phyloP scores from a whole-genome alignment of 2,888 invertebrate genomes.

The Aethes cnicana region DNA sequence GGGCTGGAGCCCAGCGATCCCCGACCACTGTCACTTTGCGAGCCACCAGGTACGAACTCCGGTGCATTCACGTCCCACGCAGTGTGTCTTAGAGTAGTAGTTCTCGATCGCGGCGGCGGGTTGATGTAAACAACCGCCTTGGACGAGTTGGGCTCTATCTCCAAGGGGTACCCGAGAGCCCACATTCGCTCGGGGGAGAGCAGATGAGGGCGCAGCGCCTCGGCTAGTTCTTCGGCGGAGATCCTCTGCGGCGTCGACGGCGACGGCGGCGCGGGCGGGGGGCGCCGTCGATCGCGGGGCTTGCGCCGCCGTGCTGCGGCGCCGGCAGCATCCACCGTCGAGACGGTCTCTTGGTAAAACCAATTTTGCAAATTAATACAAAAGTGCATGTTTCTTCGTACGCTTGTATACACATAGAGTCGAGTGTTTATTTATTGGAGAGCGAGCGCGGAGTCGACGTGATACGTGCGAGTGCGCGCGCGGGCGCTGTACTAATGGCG shows the following conservation, averaged over 20 bases:
- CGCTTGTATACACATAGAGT: slow-evolving; percentile 80
- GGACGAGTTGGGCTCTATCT: slow-evolving; percentile 82
- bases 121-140: slow-evolving; percentile 85
- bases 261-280: slow-evolving; percentile 72
- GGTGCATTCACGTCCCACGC: slow-evolving; percentile 85
- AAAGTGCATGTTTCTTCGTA: slow-evolving; percentile 71
- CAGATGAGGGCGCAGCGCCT: slow-evolving; percentile 83
- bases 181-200: slow-evolving; percentile 84
- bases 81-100: slow-evolving; percentile 59
- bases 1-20: slow-evolving; percentile 81
- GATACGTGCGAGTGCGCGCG: slow-evolving; percentile 78
- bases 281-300: slow-evolving; percentile 67
- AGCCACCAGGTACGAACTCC: slow-evolving; percentile 84
- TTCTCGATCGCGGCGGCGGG: slow-evolving; percentile 74
- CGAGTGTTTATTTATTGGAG: slow-evolving; percentile 49
- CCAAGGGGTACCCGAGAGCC: slow-evolving; percentile 87
- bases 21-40: slow-evolving; percentile 79
- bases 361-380: slow-evolving; percentile 74
- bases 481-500: slow-evolving; percentile 78
- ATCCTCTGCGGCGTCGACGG: slow-evolving; percentile 72
- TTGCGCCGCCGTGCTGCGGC: slow-evolving; percentile 68
- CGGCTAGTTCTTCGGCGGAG: slow-evolving; percentile 81
- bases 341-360: slow-evolving; percentile 77
- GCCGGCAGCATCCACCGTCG: slow-evolving; percentile 69
- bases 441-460: slow-evolving; percentile 68